Base-by-base conservation (phyloP, 1,140 invertebrate genomes). In the Trypoxylus dichotomus region DNA sequence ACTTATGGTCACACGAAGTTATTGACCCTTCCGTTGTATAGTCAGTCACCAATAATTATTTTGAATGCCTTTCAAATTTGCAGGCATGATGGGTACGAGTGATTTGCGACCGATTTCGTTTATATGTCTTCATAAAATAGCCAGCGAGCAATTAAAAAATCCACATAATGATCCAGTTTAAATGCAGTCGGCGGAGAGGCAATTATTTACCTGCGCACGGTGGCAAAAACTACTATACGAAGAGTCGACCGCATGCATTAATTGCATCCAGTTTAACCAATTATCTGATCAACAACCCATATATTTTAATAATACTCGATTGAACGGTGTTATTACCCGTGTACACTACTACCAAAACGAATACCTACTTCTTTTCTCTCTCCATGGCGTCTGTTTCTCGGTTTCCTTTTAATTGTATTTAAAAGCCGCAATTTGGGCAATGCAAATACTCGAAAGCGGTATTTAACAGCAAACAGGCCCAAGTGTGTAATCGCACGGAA, bases 121-220 rank as follows among this genome's bases (percentile, higher is more conserved):
- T 75, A 54, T 75, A 75, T 75, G 74, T 75, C 74, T 75, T 75
- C 74, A 75, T 75, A 75, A 75, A 75, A 75, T 54, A 54, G 43
- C 74, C 19, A 42, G 41, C 6, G 74, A 54, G 41, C 74, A 75
- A 75, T 75, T 75, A 75, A 75, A 75, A 75, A 75, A 43, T 47
- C 74, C 74, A 42, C 74, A 42, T 75, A 75, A 75, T 42, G 74
- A 54, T 54, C 25, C 41, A 37, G 72, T 74, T 74, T 74, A 74
- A 74, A 74, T 41, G 72, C 72, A 43, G 37, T 15, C 72, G 72
- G 37, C 32, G 32, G 27, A 41, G 74, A 27, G 41, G 41, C 41
- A 75, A 75, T 75, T 75, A 75, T 75, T 75, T 75, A 75, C 74
- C 41, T 47, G 74, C 41, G 74, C 24, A 54, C 43, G 25, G 74